A percentile compares a stretch with the other conserved stretches of the same genome.
Conservation (phyloP, 2,797 vertebrate species). For the Chlorospingus semifuscus region DNA sequence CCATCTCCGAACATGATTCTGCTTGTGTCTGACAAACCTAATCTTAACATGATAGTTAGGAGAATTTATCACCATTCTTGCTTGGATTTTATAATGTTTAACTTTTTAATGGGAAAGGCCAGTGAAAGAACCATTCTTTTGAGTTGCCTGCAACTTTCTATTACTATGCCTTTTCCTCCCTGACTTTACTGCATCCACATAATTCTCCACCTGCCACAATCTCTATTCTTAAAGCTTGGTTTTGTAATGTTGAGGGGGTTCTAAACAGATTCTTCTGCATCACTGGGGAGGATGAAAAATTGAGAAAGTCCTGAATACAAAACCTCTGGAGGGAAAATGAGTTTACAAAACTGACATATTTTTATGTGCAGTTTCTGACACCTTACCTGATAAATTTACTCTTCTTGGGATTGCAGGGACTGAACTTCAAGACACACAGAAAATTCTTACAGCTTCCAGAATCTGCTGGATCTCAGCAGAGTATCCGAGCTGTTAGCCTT, state of each 20-base stretch:
- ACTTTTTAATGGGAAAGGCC: neutral
- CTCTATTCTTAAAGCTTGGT: neutral
- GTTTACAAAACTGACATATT: neutral
- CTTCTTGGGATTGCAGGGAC: slow-evolving; percentile 44
- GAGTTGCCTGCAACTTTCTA: neutral
- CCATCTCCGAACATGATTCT: neutral
- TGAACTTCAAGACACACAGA: slow-evolving; percentile 77
- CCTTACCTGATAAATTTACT: neutral
- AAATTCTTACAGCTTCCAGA: slow-evolving; percentile 72
- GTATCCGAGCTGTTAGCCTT: slow-evolving; percentile 70
- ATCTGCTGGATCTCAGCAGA: slow-evolving; percentile 62
- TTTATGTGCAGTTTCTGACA: neutral
- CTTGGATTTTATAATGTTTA: neutral
- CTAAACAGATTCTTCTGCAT: neutral
- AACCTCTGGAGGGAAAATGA: neutral
- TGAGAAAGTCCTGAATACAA: neutral
- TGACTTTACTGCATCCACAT: neutral
- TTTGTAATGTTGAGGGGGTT: neutral
- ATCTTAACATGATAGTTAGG: neutral
- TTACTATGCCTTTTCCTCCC: neutral
- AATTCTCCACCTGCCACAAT: neutral
- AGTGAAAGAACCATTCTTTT: neutral
- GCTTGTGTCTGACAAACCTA: neutral
- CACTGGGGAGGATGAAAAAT: neutral
- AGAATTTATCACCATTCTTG: neutral